Percentiles rank a stretch among this genome's conserved stretches.
Conservation (phyloP, 2,113 vertebrate genomes). For the Poecilia latipinna region DNA sequence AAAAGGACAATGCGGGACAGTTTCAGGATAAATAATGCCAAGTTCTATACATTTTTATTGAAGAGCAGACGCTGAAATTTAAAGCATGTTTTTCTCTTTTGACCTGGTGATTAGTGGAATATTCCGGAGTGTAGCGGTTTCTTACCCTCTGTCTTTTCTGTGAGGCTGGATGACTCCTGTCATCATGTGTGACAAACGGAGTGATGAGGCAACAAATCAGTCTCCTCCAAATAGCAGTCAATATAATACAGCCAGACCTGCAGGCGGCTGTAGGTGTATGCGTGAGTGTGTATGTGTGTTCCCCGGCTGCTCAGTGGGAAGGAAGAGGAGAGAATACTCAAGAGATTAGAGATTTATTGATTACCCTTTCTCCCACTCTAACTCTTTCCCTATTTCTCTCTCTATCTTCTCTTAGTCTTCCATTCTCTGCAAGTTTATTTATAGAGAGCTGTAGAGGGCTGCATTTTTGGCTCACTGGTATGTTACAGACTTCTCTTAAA, state of each 20-base stretch:
- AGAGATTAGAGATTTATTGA: slow-evolving; percentile 78
- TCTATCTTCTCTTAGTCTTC: slow-evolving; percentile 42
- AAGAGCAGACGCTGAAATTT: slow-evolving; percentile 20
- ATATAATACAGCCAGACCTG: slow-evolving; percentile 71
- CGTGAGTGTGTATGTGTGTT: slow-evolving; percentile 33
- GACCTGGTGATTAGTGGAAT: slow-evolving; percentile 57
- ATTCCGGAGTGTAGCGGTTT: slow-evolving; percentile 32
- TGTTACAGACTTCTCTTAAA: slow-evolving; percentile 47
- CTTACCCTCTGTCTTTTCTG: slow-evolving; percentile 46
- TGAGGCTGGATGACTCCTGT: slow-evolving; percentile 62
- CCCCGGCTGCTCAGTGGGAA: slow-evolving; percentile 26
- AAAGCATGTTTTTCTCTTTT: slow-evolving; percentile 29
- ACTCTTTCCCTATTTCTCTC: slow-evolving; percentile 14
- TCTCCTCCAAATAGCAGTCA: slow-evolving; percentile 61
- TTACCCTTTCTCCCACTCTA: slow-evolving; percentile 49
- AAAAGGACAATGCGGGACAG: neutral
- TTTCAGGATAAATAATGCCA: neutral
- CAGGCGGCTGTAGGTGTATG: slow-evolving; percentile 47
- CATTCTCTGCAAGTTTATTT: slow-evolving; percentile 64
- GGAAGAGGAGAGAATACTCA: slow-evolving; percentile 55
- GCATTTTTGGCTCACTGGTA: slow-evolving; percentile 50
- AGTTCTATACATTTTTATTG: slow-evolving; percentile 6
- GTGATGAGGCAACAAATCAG: slow-evolving; percentile 66
- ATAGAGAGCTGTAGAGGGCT: slow-evolving; percentile 52
- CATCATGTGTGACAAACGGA: slow-evolving; percentile 64